Evolutionary conservation across 2,797 vertebrate genomes (phyloP).

Genomic region (Fratercula arctica): DNA sequence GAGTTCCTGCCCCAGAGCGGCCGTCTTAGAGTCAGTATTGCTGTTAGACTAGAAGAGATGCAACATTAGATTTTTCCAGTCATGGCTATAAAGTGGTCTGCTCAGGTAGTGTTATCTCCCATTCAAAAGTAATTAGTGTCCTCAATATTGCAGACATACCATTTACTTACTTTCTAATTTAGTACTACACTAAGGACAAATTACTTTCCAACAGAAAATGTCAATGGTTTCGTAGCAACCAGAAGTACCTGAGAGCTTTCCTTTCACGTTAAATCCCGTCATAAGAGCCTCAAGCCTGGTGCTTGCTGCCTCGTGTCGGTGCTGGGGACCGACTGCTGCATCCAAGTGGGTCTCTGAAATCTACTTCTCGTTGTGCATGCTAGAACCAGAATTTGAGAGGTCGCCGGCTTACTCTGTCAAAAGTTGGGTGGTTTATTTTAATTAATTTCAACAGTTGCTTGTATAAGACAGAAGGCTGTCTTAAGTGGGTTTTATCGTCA

Average conservation of each 20-base stretch:
- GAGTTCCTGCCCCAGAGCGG: not conserved
- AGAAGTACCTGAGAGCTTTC: conserved; percentile 35
- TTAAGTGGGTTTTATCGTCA: conserved; percentile 9
- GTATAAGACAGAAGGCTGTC: not conserved
- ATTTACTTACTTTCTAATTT: conserved; percentile 48
- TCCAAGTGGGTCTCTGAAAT: not conserved
- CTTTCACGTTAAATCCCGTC: conserved; percentile 26
- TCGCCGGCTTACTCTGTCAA: not conserved
- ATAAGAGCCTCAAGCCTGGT: not conserved
- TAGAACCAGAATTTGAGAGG: not conserved
- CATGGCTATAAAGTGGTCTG: not conserved
- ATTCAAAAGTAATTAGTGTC: conserved; percentile 16
- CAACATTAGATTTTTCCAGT: not conserved
- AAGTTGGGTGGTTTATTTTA: not conserved
- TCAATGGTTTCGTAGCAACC: conserved; percentile 63
- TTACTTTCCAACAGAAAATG: conserved; percentile 41
- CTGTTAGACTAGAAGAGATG: not conserved
- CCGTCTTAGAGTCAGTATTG: not conserved
- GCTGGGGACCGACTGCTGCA: not conserved
- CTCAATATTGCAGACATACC: not conserved
- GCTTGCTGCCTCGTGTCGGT: not conserved
- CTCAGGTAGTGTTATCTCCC: not conserved
- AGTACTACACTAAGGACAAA: conserved; percentile 27
- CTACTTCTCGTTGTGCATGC: not conserved
- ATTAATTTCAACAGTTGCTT: conserved; percentile 13